Conservation (phyloP, 2,888 invertebrate species). For the Sphaerophoria rueppellii region DNA sequence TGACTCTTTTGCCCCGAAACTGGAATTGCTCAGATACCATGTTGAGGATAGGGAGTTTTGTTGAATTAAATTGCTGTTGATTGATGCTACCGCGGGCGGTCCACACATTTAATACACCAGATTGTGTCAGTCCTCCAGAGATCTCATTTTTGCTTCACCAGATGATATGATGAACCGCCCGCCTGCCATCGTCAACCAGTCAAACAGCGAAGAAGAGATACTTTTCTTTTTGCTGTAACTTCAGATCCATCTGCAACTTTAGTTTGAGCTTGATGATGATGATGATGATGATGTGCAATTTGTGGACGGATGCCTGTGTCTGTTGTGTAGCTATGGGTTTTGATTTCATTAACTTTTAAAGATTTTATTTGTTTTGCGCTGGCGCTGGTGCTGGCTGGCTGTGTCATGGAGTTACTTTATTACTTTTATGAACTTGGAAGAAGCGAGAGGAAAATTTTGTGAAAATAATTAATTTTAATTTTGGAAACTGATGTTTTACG, state of each 20-base stretch:
- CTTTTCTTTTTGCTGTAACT: background rate
- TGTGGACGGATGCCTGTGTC: conserved; percentile 40
- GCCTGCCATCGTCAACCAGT: background rate
- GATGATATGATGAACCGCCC: conserved; percentile 48
- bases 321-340: conserved; percentile 38
- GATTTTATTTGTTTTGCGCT: conserved; percentile 39
- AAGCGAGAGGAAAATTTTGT: conserved; percentile 20
- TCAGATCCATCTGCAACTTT: conserved; percentile 7
- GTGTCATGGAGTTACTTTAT: conserved; percentile 12
- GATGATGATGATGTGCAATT: conserved; percentile 63
- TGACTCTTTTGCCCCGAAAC: conserved; percentile 4
- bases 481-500: conserved; percentile 31
- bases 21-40: conserved; percentile 1
- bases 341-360: conserved; percentile 69
- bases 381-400: background rate
- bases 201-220: conserved; percentile 50
- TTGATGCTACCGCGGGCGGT: conserved; percentile 78
- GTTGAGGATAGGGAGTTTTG: conserved; percentile 46
- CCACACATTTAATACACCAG: conserved; percentile 71
- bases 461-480: conserved; percentile 69
- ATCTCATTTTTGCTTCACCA: conserved; percentile 57
- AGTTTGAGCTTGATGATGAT: background rate
- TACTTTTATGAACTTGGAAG: conserved; percentile 10
- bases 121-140: conserved; percentile 71
- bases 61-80: conserved; percentile 75